Evolutionary conservation across 2,797 vertebrate genomes (phyloP), one percentile per base, ranked within the genome.

Genomic region (Coendou prehensilis): DNA sequence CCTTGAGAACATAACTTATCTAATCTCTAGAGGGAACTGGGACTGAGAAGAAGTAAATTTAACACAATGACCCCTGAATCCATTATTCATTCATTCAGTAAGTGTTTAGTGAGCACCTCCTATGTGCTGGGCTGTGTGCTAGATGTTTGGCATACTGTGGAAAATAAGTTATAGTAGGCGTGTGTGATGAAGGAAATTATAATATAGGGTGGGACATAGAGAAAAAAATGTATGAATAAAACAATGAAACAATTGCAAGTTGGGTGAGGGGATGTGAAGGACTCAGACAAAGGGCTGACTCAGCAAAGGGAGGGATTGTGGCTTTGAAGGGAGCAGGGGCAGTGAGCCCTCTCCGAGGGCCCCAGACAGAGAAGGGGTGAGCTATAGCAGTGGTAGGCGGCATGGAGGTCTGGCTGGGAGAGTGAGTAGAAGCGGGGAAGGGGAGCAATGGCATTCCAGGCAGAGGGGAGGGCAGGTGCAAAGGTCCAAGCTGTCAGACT

Each of bases 141-240:
- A 13, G 75, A 47, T 2, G 2, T 30, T 26, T 0, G 0, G 11
- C 15, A 9, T 11, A 17, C 23, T 2, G 4, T 2, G 5, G 64
- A 22, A 82, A 50, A 26, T 14, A 30, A 67, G 26, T 76, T 52
- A 37, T 28, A 71, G 17, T 1, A 2, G 1, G 54, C 23, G 4
- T 54, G 18, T 61, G 22, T 69, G 33, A 33, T 9, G 9, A 61
- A 84, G 71, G 76, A 73, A 86, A 52, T 28, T 37, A 33, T 78
- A 33, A 17, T 45, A 30, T 20, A 69, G 81, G 45, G n/a, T n/a
- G 56, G 59, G 47, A 71, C 61, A 8, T 0, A 26, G 37, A 91
- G 64, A 67, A 14, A 78, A 89, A 91, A 54, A 54, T 30, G 89
- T 73, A 30, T 14, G 22, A 30, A 20, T 47, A 75, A 64, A 79